Base-by-base conservation (phyloP, 2,797 vertebrate species). In the Erithacus rubecula region DNA sequence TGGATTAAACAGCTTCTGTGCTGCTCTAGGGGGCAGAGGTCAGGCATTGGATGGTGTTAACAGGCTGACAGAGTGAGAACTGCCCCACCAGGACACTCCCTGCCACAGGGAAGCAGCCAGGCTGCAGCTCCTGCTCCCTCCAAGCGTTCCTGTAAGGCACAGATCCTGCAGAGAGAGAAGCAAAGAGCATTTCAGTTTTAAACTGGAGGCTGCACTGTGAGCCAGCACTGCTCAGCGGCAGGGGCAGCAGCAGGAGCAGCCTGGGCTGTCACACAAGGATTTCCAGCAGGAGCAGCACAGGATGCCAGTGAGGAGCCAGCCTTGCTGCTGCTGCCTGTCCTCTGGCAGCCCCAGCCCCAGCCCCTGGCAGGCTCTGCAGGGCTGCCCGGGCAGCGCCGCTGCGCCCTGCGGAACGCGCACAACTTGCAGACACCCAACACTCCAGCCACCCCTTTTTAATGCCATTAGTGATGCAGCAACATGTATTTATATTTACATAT, bases 401-500 rank as follows among this genome's bases (percentile, higher is more conserved):
- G 59, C 22, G 6, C 37, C 43, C 67, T 3, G 7, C 10, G 1
- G 39, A 72, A 30, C 5, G 0, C 23, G 1, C 76, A 39, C 14
- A 56, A 39, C 3, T 37, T 39, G 52, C 68, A 82, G 44, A 91
- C 70, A 62, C 9, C 70, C 72, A 41, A 8, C 36, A 27, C 59
- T 77, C 70, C 32, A 72, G 74, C 63, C 70, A 94, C 83, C 88
- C 64, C 65, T 91, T 64, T 95, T 94, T 93, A 78, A 94, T 90
- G 93, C 85, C 60, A 56, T 87, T 77, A 95, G 83, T 80, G 81
- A 95, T 93, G 94, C 89, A 96, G 94, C 86, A 55, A 94, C 68
- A 74, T 47, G 84, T 94, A 95, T 93, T 94, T 95, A 87, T 96
- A 96, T 88, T 82, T 70, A 82, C 59, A 87, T 87, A 84, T 95